Evolutionary conservation across 2,113 vertebrate genomes (phyloP).

Genomic region (Perccottus glenii): DNA sequence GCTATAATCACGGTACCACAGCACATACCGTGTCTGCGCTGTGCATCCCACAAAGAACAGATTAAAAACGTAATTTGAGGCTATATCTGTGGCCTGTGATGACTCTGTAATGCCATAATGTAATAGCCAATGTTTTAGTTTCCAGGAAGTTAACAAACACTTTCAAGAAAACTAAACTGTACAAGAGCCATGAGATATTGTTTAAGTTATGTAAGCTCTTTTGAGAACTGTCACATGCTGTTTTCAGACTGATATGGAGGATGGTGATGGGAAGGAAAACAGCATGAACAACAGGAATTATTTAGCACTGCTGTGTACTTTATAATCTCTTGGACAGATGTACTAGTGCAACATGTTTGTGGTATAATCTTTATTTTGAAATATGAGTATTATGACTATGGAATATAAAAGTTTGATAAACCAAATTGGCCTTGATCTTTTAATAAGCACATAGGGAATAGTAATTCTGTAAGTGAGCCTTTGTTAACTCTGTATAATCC

Average conservation of each 20-base stretch:
- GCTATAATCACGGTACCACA: conserved; percentile 51
- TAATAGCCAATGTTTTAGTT: conserved; percentile 20
- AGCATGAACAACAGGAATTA: conserved; percentile 29
- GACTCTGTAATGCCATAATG: conserved; percentile 45
- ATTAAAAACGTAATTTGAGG: conserved; percentile 58
- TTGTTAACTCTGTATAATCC: conserved; percentile 54
- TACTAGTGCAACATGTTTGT: conserved; percentile 6
- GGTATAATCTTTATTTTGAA: conserved; percentile 7
- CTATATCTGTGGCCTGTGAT: conserved; percentile 39
- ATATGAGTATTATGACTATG: neutral
- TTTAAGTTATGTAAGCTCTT: conserved; percentile 1
- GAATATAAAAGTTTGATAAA: neutral
- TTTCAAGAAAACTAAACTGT: conserved; percentile 9
- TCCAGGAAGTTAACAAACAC: neutral
- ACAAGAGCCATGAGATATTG: conserved; percentile 10
- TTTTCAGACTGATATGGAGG: conserved; percentile 16
- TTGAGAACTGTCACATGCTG: neutral
- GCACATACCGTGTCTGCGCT: conserved; percentile 36
- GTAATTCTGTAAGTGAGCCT: conserved; percentile 16
- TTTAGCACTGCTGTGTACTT: conserved; percentile 4
- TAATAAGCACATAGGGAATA: conserved; percentile 7
- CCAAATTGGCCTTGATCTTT: neutral
- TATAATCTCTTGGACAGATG: neutral
- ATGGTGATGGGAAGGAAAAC: conserved; percentile 19
- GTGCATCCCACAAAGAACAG: conserved; percentile 45